A percentile compares a stretch with the other conserved stretches of the same genome.
These are phyloP conservation scores for Thunnus maccoyii DNA, from an alignment of 2,113 vertebrate genomes.

Conservation along the genomic window DNA sequence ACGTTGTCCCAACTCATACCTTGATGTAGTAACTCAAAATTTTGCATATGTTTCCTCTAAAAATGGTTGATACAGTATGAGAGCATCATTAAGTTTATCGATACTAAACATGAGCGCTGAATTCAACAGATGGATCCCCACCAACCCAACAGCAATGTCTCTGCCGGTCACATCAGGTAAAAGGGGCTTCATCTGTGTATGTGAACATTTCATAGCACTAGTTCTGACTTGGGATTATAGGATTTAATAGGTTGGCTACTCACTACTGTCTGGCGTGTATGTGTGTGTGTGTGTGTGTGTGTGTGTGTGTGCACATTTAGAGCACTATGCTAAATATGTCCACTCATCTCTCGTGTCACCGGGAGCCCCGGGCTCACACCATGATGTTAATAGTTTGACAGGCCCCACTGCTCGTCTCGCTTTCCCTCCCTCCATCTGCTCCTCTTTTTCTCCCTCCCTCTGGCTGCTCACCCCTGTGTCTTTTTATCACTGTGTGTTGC, in stretches of 20 bases:
- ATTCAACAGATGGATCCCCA: background rate
- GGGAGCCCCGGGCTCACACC: constrained; percentile 59
- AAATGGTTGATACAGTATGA: no score
- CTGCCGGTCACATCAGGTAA: constrained; percentile 22
- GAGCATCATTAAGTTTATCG: no score
- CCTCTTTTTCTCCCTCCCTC: constrained; percentile 25
- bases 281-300: background rate
- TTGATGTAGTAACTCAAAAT: no score
- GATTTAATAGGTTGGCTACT: background rate
- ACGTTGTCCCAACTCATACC: no score
- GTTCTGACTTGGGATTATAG: constrained; percentile 20
- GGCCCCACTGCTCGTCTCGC: constrained; percentile 62
- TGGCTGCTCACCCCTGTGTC: constrained; percentile 8
- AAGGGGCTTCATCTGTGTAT: background rate
- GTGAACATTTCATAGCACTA: background rate
- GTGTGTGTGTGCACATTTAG: background rate
- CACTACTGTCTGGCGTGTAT: constrained; percentile 1
- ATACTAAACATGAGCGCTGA: no score
- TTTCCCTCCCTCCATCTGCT: constrained; percentile 63
- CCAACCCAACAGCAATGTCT: background rate
- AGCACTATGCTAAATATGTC: constrained; percentile 57
- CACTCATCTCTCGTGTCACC: constrained; percentile 61
- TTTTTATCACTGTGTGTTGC: background rate
- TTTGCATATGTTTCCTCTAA: no score
- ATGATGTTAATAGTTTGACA: constrained; percentile 76